Evolutionary conservation across 2,113 vertebrate species (phyloP), one percentile per base, ranked within the genome.

Genomic region (Alexandromys fortis): DNA sequence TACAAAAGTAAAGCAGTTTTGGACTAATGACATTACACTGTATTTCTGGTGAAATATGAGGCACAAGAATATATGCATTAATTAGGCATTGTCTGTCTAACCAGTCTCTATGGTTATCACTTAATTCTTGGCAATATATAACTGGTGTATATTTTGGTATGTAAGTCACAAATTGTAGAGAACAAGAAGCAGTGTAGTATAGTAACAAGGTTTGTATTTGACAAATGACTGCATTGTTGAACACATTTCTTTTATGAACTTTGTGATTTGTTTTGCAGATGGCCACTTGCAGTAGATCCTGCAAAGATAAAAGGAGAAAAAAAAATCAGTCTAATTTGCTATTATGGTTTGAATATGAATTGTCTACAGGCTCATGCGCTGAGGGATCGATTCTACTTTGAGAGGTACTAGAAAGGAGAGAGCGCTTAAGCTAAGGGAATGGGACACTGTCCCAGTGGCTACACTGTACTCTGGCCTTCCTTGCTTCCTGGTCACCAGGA

Each of bases 41-140:
- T 97, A 97, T 98, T 98, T 97, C 97, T 96, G 93, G 96, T 97
- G 94, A 98, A 98, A 95, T 97, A 98, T 94, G 95, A 98, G 98
- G 98, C 98, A 98, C 97, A 96, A 98, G 97, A 98, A 98, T 91
- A 96, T 97, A 97, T 96, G 96, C 92, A 97, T 98, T 86, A 95
- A 95, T 97, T 97, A 98, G 97, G 97, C 98, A 98, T 83, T 91
- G 97, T 97, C 97, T 98, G 88, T 96, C 98, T 97, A 98, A 97
- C 91, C 79, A 95, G 97, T 98, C 97, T 97, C 92, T 98, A 97
- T 96, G 96, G 86, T 97, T 92, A 98, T 97, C 82, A 98, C 95
- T 96, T 98, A 97, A 97, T 98, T 98, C 98, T 98, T 98, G 98
- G 98, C 98, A 99, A 98, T 96, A 98, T 96, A n/a, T 98, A 98